These are phyloP conservation scores for Brachyhypopomus occidentalis DNA, from an alignment of 2,113 vertebrate genomes.

Conservation along the genomic window DNA sequence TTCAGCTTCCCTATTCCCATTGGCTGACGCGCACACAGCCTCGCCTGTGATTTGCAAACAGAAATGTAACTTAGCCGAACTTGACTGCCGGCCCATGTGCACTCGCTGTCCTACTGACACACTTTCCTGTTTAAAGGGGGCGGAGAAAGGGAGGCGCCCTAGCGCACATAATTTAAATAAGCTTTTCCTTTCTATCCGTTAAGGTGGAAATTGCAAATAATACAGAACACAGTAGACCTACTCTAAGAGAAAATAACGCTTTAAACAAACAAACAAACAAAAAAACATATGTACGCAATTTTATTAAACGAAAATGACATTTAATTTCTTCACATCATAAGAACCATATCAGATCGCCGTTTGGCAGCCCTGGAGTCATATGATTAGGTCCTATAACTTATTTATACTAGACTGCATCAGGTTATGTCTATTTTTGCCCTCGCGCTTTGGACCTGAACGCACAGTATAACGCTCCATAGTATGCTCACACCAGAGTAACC, in stretches of 20 bases:
- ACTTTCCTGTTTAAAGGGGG: constrained; percentile 75
- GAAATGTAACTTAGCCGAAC: constrained; percentile 50
- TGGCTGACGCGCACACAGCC: constrained; percentile 55
- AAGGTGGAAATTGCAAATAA: constrained; percentile 67
- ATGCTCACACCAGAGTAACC: neutral
- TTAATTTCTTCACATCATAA: neutral
- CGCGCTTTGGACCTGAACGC: neutral
- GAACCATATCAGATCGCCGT: neutral
- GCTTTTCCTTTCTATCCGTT: constrained; percentile 60
- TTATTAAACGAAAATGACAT: no score
- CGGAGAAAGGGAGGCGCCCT: constrained; percentile 46
- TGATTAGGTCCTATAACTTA: neutral
- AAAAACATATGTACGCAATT: no score
- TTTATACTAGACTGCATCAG: neutral
- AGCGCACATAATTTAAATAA: constrained; percentile 44
- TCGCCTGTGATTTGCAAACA: constrained; percentile 56
- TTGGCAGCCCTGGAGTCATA: neutral
- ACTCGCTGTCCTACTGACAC: constrained; percentile 81
- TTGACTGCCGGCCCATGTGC: constrained; percentile 74
- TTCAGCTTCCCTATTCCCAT: constrained; percentile 43
- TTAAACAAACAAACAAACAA: no score
- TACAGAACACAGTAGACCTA: no score
- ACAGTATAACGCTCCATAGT: neutral
- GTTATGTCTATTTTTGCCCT: neutral
- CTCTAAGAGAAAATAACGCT: neutral